A percentile compares a stretch with the other conserved stretches of the same genome.
These are phyloP conservation scores for Ambastaia sidthimunki DNA, from an alignment of 2,797 vertebrate genomes.

Conservation along the genomic window DNA sequence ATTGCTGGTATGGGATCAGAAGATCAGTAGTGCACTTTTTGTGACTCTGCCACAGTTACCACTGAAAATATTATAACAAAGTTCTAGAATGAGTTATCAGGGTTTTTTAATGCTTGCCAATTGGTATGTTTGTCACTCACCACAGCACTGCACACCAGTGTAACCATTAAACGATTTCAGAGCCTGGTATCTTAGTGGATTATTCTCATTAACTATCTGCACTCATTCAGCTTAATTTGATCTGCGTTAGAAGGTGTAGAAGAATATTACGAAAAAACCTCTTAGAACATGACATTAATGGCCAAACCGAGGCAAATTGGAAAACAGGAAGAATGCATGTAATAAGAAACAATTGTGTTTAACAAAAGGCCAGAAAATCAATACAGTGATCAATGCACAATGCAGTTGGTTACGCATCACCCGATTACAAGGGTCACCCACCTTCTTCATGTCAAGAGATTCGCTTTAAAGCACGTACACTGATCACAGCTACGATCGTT, in stretches of 20 bases:
- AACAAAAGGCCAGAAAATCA: slow-evolving; percentile 36
- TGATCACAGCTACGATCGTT: slow-evolving; percentile 9
- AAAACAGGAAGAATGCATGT: slow-evolving; percentile 31
- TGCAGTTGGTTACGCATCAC: slow-evolving; percentile 7
- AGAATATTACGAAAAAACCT: neutral
- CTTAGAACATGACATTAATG: neutral
- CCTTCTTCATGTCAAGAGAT: slow-evolving; percentile 4
- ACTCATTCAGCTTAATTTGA: neutral
- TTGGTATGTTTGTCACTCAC: neutral
- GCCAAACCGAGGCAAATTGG: slow-evolving; percentile 16
- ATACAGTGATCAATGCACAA: slow-evolving; percentile 24
- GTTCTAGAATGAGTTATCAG: neutral
- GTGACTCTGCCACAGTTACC: no score
- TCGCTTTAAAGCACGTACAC: slow-evolving; percentile 14
- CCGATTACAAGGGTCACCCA: neutral
- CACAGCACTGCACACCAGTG: no score
- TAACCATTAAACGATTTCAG: no score
- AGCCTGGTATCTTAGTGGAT: neutral
- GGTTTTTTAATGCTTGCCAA: neutral
- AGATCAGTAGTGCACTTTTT: no score
- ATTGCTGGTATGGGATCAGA: no score
- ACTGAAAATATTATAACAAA: no score
- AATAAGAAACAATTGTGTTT: slow-evolving; percentile 26
- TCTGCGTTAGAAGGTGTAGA: neutral
- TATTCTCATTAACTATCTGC: neutral